Conservation (phyloP, 92 coral and sea anemone genomes). For the Zoanthus gigantus region DNA sequence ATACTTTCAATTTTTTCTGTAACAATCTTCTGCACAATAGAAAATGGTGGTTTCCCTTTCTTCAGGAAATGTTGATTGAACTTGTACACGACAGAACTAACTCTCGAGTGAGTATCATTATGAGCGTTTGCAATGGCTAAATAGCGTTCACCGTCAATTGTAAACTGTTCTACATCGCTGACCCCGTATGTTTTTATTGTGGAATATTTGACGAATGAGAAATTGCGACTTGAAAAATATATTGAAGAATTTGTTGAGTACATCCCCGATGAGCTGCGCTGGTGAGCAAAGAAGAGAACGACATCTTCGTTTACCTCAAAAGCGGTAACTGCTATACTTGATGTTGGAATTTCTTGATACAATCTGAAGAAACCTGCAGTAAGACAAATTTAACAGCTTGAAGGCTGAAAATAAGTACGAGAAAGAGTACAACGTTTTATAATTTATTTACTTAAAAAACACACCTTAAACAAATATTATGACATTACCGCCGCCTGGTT, state of each 20-base stretch:
- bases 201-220: background rate
- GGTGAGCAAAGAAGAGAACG: constrained; percentile 3
- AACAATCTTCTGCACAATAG: background rate
- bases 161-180: constrained; percentile 18
- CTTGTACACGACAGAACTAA: background rate
- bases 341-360: background rate
- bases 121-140: constrained; percentile 14
- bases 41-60: constrained; percentile 4
- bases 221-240: background rate
- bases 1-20: background rate
- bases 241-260: background rate
- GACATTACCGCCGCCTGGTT: too few relatives aligned
- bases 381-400: too few relatives aligned
- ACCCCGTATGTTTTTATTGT: constrained; percentile 25
- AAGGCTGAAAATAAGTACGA: too few relatives aligned
- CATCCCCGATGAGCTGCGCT: background rate
- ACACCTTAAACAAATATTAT: too few relatives aligned
- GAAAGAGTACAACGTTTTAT: too few relatives aligned
- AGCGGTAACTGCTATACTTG: constrained; percentile 20
- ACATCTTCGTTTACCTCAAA: background rate
- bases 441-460: too few relatives aligned
- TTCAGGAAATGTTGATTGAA: background rate
- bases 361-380: background rate
- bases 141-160: constrained; percentile 13
- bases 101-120: background rate